Percentiles rank a stretch among this genome's conserved stretches.
Evolutionary conservation across 2,888 invertebrate species (phyloP).

Genomic region (Caenorhabditis sp.): DNA sequence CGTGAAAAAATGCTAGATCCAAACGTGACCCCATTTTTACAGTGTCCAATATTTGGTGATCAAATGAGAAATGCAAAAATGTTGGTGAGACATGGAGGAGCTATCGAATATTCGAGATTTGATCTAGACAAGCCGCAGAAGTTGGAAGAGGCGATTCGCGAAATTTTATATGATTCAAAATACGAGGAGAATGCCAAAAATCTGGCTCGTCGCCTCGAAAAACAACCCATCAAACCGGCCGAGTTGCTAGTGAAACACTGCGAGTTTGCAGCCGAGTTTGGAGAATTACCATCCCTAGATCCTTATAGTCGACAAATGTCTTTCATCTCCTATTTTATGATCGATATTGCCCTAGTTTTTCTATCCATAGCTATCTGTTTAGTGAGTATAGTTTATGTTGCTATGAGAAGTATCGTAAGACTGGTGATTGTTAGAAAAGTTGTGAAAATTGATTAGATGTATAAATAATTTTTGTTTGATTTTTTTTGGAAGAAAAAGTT

Average conservation of each 20-base stretch:
- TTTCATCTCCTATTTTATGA: conserved; percentile 18
- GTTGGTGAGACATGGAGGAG: conserved; percentile 30
- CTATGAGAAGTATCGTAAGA: too few species aligned
- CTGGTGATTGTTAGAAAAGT: too few species aligned
- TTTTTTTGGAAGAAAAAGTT: too few species aligned
- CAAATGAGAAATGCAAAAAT: conserved; percentile 44
- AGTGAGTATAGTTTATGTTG: too few species aligned
- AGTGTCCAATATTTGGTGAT: conserved; percentile 41
- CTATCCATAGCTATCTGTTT: too few species aligned
- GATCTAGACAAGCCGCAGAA: conserved; percentile 12
- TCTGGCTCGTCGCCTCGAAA: conserved; percentile 7
- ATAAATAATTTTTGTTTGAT: too few species aligned
- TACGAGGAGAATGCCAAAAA: conserved; percentile 8
- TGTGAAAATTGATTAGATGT: too few species aligned
- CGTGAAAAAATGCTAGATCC: too few species aligned
- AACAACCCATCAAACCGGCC: conserved; percentile 17
- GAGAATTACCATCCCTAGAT: conserved; percentile 19
- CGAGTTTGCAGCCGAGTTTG: conserved; percentile 22
- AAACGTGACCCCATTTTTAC: too few species aligned
- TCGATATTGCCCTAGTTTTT: conserved; percentile 6
- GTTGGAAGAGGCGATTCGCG: not conserved
- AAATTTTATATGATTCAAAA: not conserved
- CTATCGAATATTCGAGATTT: conserved; percentile 32
- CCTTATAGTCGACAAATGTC: conserved; percentile 24
- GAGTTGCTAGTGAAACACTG: conserved; percentile 22